A percentile compares a stretch with the other conserved stretches of the same genome.
Evolutionary conservation across 1,140 invertebrate species (phyloP).

Genomic region (Cydia splendana): DNA sequence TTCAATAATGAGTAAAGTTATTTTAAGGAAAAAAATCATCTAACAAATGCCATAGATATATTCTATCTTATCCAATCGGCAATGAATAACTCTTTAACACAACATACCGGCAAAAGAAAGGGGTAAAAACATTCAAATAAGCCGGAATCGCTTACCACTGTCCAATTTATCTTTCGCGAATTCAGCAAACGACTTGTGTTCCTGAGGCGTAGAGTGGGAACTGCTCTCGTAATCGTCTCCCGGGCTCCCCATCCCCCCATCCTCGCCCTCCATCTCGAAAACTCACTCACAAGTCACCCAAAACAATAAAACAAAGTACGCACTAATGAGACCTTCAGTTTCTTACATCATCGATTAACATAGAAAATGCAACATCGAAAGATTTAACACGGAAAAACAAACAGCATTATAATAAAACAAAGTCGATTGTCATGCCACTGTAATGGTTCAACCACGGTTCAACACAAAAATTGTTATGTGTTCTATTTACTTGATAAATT

Average conservation of each 20-base stretch:
- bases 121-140: not conserved
- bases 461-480: not conserved
- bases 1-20: too few relatives aligned
- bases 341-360: conserved; percentile 77
- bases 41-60: not conserved
- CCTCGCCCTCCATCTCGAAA: conserved; percentile 66
- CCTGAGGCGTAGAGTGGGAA: conserved; percentile 70
- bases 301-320: conserved; percentile 43
- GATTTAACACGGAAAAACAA: conserved; percentile 31
- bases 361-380: conserved; percentile 44
- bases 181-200: conserved; percentile 74
- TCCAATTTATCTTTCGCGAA: conserved; percentile 76
- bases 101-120: not conserved
- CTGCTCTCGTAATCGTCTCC: conserved; percentile 71
- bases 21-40: not conserved
- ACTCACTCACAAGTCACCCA: conserved; percentile 38
- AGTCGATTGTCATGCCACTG: not conserved
- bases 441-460: too few relatives aligned
- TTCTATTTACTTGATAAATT: conserved; percentile 42
- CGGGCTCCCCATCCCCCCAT: conserved; percentile 52
- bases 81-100: not conserved
- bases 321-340: conserved; percentile 55
- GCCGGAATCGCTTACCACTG: conserved; percentile 58
- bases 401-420: not conserved
- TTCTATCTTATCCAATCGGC: not conserved